Base-by-base conservation (phyloP, 2,113 vertebrate genomes). In the Toxotes jaculatrix region DNA sequence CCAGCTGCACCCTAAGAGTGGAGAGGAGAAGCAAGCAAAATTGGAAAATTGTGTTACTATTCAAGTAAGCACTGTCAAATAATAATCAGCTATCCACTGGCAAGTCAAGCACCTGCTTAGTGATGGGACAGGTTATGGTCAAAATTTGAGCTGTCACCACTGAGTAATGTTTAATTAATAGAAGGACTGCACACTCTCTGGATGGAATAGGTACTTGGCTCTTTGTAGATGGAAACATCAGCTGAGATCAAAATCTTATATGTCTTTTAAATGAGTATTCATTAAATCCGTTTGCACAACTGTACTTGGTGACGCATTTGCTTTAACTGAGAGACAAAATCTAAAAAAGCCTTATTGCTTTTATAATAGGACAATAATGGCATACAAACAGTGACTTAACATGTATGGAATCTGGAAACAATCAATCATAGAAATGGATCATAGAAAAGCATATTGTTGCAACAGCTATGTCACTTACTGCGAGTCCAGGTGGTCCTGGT, bases 401-500 rank as follows among this genome's bases (percentile, higher is more conserved):
- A 45, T 49, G 45, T 21, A 32, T 34, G 21, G 1, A 10, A n/a
- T 8, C 17, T 51, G 4, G 2, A 55, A 72, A 75, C 9, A 38
- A 51, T 36, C 16, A 3, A 14, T 60, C 1, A 49, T 38, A 31
- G 4, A 53, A 9, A 11, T 27, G 42, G 12, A 47, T 40, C 14
- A 49, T 6, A 49, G 31, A 36, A 63, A 21, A 79, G 5, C 14
- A 47, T 27, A 57, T 9, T n/a, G 19, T 56, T 71, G 19, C 55
- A 67, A 68, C 0, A 45, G 42, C 14, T 74, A 7, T 38, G 32
- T 40, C 66, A 96, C 96, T 97, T 93, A 98, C 97, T 16, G 89
- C 87, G 13, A 97, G 93, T 7, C 97, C 97, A 0, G 94, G 92
- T 67, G 91, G 66, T 53, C 97, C 97, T 0, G 95, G 96, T 66